Base-by-base conservation (phyloP, 1,140 invertebrate genomes). In the Euura lappo region DNA sequence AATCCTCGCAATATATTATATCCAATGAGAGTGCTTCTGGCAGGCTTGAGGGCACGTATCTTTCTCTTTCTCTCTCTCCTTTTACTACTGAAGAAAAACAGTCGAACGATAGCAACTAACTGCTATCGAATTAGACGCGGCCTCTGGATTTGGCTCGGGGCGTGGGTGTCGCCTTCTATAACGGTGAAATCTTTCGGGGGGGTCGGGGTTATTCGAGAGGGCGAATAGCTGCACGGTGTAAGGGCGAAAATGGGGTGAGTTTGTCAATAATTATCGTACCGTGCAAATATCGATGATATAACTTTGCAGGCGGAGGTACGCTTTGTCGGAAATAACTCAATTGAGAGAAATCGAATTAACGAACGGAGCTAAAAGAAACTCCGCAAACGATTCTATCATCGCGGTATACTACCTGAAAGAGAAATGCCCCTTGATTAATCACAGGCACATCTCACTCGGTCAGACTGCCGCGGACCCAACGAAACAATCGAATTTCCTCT, bases 1-100 rank as follows among this genome's bases (percentile, higher is more conserved):
- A 86, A 88, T 87, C 84, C 83, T 74, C 71, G 80, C 84, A 81
- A 86, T 88, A 86, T 82, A 85, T 87, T 87, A 86, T 85, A 85
- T 79, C 79, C 77, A 81, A 83, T 80, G 80, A 80, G 83, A 86
- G 80, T 86, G 86, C 78, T 85, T 80, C 79, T 86, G 84, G 83
- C 84, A 83, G 77, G 28, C 64, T 71, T 28, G 28, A 28, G 28
- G 28, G 28, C 28, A 69, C n/a, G n/a, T n/a, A n/a, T n/a, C n/a
- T n/a, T n/a, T n/a, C n/a, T n/a, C n/a, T n/a, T n/a, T n/a, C n/a
- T n/a, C n/a, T n/a, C n/a, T n/a, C n/a, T n/a, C n/a, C n/a, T n/a
- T n/a, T n/a, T n/a, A n/a, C n/a, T n/a, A n/a, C 8, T 10, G 51
- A n/a, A n/a, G 51, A 60, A 60, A 60, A 3, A 60, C 51, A 60